Evolutionary conservation across 2,113 vertebrate genomes (phyloP).

Genomic region (Mobula birostris): DNA sequence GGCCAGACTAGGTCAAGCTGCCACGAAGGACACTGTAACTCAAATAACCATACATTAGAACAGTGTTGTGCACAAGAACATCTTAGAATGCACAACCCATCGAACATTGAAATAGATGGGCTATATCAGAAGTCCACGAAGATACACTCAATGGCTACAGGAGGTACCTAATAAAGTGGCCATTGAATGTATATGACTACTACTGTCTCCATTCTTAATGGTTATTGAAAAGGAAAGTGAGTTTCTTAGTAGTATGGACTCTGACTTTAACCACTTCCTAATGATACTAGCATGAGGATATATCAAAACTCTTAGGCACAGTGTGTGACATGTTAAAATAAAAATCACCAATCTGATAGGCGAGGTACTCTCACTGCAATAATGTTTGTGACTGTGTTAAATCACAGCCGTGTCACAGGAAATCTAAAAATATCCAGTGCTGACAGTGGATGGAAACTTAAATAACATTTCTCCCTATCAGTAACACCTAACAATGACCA

Average conservation of each 20-base stretch:
- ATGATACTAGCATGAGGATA: not conserved
- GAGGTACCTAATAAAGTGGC: no score
- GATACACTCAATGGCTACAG: no score
- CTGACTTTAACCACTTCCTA: not conserved
- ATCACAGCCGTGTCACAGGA: not conserved
- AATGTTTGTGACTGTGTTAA: not conserved
- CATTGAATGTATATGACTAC: not conserved
- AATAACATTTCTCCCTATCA: not conserved
- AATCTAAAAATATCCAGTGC: not conserved
- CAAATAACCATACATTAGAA: no score
- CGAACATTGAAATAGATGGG: no score
- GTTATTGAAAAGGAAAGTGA: not conserved
- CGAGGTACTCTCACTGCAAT: not conserved
- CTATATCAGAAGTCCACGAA: no score
- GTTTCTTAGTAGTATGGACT: no score
- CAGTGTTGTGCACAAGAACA: no score
- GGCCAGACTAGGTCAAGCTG: no score
- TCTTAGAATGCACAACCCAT: no score
- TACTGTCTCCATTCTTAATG: not conserved
- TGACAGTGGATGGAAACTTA: not conserved
- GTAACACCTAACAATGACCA: not conserved
- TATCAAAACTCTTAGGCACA: not conserved
- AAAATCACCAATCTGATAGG: not conserved
- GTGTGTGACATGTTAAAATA: not conserved
- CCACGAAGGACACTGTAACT: no score